Evolutionary conservation across 2,888 invertebrate genomes (phyloP).

Genomic region (Dasypogon diadema): DNA sequence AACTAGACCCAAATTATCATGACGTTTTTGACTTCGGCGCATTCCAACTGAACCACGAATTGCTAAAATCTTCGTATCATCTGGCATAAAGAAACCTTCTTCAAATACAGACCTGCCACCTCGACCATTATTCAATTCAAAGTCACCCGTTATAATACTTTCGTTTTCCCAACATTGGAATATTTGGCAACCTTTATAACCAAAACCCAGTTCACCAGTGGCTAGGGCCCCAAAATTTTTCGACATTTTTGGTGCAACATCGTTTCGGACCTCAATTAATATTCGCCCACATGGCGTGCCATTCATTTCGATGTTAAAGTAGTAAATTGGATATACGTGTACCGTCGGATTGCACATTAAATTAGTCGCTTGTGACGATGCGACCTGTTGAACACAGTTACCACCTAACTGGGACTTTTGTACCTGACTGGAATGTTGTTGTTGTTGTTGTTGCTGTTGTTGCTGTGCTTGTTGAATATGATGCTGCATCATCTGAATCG

Average conservation of each 20-base stretch:
- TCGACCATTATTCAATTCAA: conserved; percentile 83
- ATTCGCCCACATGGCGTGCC: conserved; percentile 78
- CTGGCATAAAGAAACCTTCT: conserved; percentile 83
- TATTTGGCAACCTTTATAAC: conserved; percentile 83
- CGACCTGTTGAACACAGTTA: conserved; percentile 52
- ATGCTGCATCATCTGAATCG: conserved; percentile 57
- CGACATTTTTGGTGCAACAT: conserved; percentile 85
- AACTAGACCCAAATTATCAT: conserved; percentile 84
- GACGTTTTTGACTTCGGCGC: conserved; percentile 83
- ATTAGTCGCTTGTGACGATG: conserved; percentile 64
- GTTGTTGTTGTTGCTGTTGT: conserved; percentile 56
- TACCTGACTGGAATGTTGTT: conserved; percentile 58
- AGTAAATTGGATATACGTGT: conserved; percentile 78
- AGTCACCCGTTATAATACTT: conserved; percentile 85
- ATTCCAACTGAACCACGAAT: conserved; percentile 84
- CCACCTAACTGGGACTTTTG: conserved; percentile 56
- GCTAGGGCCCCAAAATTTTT: conserved; percentile 81
- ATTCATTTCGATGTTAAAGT: conserved; percentile 81
- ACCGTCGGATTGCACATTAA: conserved; percentile 71
- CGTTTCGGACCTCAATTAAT: conserved; percentile 81
- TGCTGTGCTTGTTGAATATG: conserved; percentile 56
- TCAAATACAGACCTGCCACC: conserved; percentile 83
- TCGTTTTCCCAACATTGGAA: conserved; percentile 88
- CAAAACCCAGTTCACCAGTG: conserved; percentile 80
- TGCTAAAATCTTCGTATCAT: conserved; percentile 82